Base-by-base conservation (phyloP, 1,140 invertebrate genomes). In the Campoletis sonorensis region DNA sequence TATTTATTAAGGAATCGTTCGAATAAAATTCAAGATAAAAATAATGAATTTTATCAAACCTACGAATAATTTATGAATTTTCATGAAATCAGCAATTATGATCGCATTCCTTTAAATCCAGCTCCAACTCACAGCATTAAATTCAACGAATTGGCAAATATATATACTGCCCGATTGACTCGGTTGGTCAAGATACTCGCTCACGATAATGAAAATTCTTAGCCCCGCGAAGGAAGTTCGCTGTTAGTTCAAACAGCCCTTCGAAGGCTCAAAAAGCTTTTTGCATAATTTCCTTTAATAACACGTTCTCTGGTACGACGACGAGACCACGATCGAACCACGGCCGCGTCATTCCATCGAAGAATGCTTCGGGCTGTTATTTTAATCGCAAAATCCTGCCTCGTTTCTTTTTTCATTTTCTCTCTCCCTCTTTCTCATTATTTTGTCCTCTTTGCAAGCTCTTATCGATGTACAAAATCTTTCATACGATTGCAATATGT, bases 251-350 rank as follows among this genome's bases (percentile, higher is more conserved):
- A 23, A 23, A n/a, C n/a, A 13, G 23, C 61, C 61, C 61, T 64
- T 64, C 61, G 61, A 64, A 64, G 23, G 23, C 61, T 64, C 51
- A 21, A 64, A 58, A 64, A 64, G 61, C 61, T 64, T 64, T 64
- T 64, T 64, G 61, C 61, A 64, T 64, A 64, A 64, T 64, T 64
- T 64, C 61, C 61, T 64, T 64, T 64, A 64, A 64, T 64, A 64
- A 64, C 61, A 64, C 61, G 61, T 64, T n/a, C 61, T 27, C 61
- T 23, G 61, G 23, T n/a, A n/a, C 16, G 16, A 54, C 49, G 49
- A 54, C 51, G 51, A 54, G 61, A 23, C 23, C 61, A 64, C 21
- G 61, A 23, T 64, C n/a, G 61, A 21, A 26, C 61, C n/a, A 64
- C 10, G 61, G 27, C 61, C 23, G 23, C 61, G 61, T 64, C 61